Base-by-base conservation (phyloP, 53 echinoderm and acorn worm species). In the Glandiceps talaboti region DNA sequence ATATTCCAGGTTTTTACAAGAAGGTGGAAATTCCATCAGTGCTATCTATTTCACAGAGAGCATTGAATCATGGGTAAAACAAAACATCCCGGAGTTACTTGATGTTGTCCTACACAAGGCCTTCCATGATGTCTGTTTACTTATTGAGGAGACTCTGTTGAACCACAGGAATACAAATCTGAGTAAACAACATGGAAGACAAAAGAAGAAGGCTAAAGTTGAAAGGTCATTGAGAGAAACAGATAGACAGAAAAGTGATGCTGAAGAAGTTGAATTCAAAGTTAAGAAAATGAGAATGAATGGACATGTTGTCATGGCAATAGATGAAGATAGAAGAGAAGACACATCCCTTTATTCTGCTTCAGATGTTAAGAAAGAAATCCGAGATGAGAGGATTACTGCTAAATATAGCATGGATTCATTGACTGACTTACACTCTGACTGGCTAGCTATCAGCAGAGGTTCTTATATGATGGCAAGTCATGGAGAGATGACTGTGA, bases 21-120 rank as follows among this genome's bases (percentile, higher is more conserved):
- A 85, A 6, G 90, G 94, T 27, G 94, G 94, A 33, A 89, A 94
- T 33, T 94, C 94, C 74, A 86, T 94, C 75, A 87, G 80, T 30
- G 92, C 92, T 0, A 86, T 92, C 14, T 75, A 77, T 31, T 81
- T 94, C 1, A 76, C 76, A 26, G 77, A 88, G 1, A 73, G 74
- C 29, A 74, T 94, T 25, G 94, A 94, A 77, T 73, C 33, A 29
- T 33, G 31, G 73, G 78, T 75, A 1, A 74, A 77, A 29, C 14
- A 28, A 73, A 27, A 82, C 32, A 33, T 90, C 0, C 78, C 86
- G 0, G 75, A 86, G n/a, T 84, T 94, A n/a, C 32, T 92, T 33
- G 90, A 94, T 73, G 76, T 30, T 28, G 73, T 92, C 30, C 83
- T 94, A 12, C 90, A 94, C 74, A 33, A 76, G 0, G 80, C 80